Evolutionary conservation across 30 jellyfish, hydroid and myxozoan species (phyloP).

Genomic region (Aurelia coerulea): DNA sequence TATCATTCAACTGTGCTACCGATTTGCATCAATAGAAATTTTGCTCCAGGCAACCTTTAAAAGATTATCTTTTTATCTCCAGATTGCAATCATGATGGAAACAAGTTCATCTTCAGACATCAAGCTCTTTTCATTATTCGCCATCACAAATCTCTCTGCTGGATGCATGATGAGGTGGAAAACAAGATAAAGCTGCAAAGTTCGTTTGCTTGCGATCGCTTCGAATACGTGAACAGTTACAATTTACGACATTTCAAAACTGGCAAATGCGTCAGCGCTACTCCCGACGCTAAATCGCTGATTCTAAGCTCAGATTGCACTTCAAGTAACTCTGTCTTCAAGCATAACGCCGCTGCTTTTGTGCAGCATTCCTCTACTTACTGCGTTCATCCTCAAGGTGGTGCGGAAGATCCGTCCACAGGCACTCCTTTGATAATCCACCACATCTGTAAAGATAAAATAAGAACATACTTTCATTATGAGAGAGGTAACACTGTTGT

Average conservation of each 20-base stretch:
- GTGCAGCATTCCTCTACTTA: neutral
- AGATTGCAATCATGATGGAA: neutral
- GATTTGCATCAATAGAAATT: no score
- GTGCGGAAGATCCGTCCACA: neutral
- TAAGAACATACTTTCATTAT: neutral
- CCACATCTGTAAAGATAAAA: neutral
- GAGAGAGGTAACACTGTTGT: neutral
- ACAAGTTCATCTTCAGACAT: conserved; percentile 24
- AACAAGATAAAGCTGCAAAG: conserved; percentile 7
- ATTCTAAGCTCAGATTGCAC: conserved; percentile 33
- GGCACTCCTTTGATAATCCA: neutral
- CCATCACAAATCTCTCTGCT: conserved; percentile 28
- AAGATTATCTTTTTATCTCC: no score
- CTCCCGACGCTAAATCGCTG: neutral
- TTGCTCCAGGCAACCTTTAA: no score
- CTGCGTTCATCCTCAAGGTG: neutral
- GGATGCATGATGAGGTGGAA: conserved; percentile 8
- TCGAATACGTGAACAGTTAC: conserved; percentile 10
- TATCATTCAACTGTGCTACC: no score
- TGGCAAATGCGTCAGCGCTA: conserved; percentile 30
- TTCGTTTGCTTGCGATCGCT: conserved; percentile 47
- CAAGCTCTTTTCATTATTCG: conserved; percentile 33
- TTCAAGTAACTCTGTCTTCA: conserved; percentile 14
- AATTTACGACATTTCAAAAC: conserved; percentile 33
- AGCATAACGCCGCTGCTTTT: neutral